A percentile compares a stretch with the other conserved stretches of the same genome.
Conservation (phyloP, 2,797 vertebrate species). For the Protosalanx chinensis region DNA sequence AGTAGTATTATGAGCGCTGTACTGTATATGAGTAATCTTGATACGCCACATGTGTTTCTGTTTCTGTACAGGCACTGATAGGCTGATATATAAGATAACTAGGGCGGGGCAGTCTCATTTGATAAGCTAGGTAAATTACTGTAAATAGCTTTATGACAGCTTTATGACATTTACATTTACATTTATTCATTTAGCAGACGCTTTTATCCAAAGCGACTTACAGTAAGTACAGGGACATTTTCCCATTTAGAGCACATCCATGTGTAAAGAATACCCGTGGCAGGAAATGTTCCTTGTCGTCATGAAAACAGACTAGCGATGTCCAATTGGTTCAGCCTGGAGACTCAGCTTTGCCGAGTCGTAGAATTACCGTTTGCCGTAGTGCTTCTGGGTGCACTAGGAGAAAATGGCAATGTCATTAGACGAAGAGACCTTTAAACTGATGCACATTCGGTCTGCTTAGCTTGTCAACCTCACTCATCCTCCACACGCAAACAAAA, state of each 20-base stretch:
- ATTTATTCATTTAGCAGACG: no score
- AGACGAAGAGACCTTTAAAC: conserved; percentile 28
- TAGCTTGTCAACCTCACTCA: neutral
- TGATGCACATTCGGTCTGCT: conserved; percentile 24
- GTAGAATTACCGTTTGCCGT: conserved; percentile 20
- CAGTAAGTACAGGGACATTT: no score
- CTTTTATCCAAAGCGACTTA: no score
- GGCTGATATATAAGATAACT: neutral
- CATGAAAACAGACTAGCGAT: neutral
- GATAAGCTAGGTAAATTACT: neutral
- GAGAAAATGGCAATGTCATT: conserved; percentile 24
- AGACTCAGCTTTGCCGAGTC: conserved; percentile 54
- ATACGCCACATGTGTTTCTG: no score
- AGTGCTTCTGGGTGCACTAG: conserved; percentile 12
- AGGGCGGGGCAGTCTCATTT: neutral
- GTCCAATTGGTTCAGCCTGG: neutral
- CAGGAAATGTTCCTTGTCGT: neutral
- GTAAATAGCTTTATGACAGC: neutral
- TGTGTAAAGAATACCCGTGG: neutral
- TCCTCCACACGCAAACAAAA: conserved; percentile 25
- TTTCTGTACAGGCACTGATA: neutral
- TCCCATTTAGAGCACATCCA: neutral
- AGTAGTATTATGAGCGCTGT: no score
- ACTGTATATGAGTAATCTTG: no score
- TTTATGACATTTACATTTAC: no score